phyloP scores from a whole-genome alignment of 2,113 vertebrate genomes.

The Colinus virginianus region DNA sequence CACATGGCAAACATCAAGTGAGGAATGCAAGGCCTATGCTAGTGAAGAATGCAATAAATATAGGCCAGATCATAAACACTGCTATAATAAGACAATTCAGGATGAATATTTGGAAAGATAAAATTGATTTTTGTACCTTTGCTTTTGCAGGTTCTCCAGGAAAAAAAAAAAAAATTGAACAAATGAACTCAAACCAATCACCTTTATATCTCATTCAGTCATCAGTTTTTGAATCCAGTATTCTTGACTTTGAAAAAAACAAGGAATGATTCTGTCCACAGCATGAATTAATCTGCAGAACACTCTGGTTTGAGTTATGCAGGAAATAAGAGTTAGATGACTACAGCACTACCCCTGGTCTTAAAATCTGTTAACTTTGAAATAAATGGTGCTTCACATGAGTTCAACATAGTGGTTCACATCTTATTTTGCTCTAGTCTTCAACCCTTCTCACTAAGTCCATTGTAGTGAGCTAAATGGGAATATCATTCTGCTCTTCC shows the following conservation, averaged over 20 bases:
- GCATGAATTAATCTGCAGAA: constrained; percentile 24
- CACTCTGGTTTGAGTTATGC: constrained; percentile 26
- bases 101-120: constrained; percentile 60
- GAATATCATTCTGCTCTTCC: neutral
- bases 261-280: neutral
- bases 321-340: constrained; percentile 31
- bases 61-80: constrained; percentile 73
- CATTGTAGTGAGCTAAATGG: neutral
- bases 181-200: constrained; percentile 24
- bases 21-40: constrained; percentile 69
- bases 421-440: neutral
- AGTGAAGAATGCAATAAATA: constrained; percentile 73
- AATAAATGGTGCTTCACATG: neutral
- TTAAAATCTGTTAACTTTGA: constrained; percentile 30
- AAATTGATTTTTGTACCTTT: constrained; percentile 55
- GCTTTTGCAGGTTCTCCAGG: constrained; percentile 18
- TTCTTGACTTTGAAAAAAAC: constrained; percentile 37
- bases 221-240: neutral
- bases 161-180: constrained; percentile 17
- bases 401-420: neutral
- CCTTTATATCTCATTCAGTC: neutral
- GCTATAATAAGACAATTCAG: constrained; percentile 62
- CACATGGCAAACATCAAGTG: constrained; percentile 75
- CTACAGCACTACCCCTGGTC: constrained; percentile 29
- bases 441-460: neutral